A percentile compares a stretch with the other conserved stretches of the same genome.
These are phyloP conservation scores for Spinibarbus caldwelli DNA, from an alignment of 2,797 vertebrate species.

Conservation along the genomic window DNA sequence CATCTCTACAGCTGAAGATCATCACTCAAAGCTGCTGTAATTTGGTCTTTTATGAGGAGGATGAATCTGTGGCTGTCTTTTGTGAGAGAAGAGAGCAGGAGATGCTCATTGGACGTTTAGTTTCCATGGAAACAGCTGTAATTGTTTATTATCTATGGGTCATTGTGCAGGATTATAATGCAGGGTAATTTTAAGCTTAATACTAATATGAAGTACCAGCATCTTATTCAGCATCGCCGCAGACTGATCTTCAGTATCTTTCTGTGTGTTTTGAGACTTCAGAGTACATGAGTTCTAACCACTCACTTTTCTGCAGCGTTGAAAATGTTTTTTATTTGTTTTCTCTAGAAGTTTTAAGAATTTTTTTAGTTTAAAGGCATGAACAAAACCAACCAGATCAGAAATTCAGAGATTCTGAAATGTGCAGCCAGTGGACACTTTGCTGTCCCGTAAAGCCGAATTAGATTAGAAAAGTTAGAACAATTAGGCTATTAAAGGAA, in stretches of 20 bases:
- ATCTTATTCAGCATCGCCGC: neutral
- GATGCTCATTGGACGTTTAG: neutral
- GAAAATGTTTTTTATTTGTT: too few relatives aligned
- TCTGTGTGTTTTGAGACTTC: neutral
- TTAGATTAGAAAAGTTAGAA: too few relatives aligned
- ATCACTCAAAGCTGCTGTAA: neutral
- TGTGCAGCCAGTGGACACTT: too few relatives aligned
- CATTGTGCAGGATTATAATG: slow-evolving; percentile 10
- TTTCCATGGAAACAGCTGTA: slow-evolving; percentile 48
- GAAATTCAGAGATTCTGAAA: too few relatives aligned
- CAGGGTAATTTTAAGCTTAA: neutral
- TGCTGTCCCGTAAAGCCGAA: too few relatives aligned
- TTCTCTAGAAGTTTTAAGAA: too few relatives aligned
- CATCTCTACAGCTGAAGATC: too few relatives aligned
- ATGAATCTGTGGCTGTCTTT: neutral
- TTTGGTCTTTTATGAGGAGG: neutral
- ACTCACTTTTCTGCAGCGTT: neutral
- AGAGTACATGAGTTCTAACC: neutral
- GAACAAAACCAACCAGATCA: neutral
- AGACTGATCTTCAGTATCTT: neutral
- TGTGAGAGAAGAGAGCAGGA: neutral
- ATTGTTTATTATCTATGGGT: slow-evolving; percentile 43
- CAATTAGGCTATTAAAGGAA: too few relatives aligned
- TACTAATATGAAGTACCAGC: neutral
- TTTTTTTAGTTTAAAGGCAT: neutral